These are phyloP conservation scores for Maccullochella peelii DNA, from an alignment of 2,113 vertebrate genomes.

Conservation along the genomic window DNA sequence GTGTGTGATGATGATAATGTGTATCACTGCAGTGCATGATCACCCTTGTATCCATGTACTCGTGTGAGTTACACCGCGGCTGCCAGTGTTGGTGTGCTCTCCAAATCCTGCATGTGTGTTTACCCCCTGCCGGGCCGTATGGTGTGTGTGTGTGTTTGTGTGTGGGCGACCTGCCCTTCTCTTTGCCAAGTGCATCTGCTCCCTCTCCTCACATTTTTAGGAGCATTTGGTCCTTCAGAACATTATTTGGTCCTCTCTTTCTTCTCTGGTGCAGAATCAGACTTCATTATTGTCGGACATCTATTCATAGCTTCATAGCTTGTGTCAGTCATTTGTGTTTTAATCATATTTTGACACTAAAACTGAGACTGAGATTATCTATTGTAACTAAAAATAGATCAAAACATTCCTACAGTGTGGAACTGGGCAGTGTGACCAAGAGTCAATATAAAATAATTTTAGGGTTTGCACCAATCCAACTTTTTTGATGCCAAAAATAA, in stretches of 20 bases:
- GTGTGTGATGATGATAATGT: not conserved
- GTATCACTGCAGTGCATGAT: not conserved
- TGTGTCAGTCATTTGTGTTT: not conserved
- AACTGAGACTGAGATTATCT: not conserved
- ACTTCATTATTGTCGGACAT: not conserved
- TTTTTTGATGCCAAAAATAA: too few relatives aligned
- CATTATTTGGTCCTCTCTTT: not conserved
- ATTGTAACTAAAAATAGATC: not conserved
- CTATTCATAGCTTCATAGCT: conserved; percentile 3
- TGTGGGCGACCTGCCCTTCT: conserved; percentile 31
- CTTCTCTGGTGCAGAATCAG: not conserved
- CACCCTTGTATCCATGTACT: not conserved
- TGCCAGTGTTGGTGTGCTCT: conserved; percentile 11
- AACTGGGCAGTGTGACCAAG: not conserved
- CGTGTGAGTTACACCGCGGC: not conserved
- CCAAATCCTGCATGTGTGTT: conserved; percentile 28
- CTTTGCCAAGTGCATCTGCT: conserved; percentile 33
- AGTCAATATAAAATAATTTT: not conserved
- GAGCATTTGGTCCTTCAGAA: conserved; percentile 7
- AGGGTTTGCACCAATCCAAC: not conserved
- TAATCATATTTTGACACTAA: not conserved
- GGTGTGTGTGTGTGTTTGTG: conserved; percentile 25
- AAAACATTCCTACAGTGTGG: not conserved
- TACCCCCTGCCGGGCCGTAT: conserved; percentile 39
- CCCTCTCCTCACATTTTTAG: not conserved